phyloP scores from a whole-genome alignment of 2,888 invertebrate genomes.

The Plemyria rubiginata region DNA sequence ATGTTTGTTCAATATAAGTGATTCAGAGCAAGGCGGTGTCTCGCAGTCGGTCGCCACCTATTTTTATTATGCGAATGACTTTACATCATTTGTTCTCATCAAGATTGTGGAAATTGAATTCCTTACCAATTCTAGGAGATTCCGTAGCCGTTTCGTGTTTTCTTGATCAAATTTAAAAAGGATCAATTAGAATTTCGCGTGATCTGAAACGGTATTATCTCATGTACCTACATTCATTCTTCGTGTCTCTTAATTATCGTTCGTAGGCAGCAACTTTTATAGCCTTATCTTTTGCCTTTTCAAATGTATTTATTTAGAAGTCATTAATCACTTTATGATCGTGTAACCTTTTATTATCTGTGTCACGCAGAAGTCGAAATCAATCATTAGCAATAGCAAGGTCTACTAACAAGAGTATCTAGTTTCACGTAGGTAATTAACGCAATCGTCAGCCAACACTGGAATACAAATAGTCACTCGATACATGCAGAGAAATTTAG shows the following conservation, averaged over 20 bases:
- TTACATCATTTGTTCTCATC: slow-evolving; percentile 25
- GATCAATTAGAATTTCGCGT: neutral
- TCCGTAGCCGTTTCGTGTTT: neutral
- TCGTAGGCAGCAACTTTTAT: no score
- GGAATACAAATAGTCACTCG: slow-evolving; percentile 34
- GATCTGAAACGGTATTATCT: neutral
- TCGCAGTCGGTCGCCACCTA: slow-evolving; percentile 48
- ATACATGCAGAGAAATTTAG: slow-evolving; percentile 42
- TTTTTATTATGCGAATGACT: slow-evolving; percentile 58
- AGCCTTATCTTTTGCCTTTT: no score
- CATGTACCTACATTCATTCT: no score
- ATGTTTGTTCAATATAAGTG: slow-evolving; percentile 47
- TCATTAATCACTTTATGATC: neutral
- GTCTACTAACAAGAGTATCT: slow-evolving; percentile 23
- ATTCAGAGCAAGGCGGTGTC: slow-evolving; percentile 64
- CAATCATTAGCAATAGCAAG: slow-evolving; percentile 10
- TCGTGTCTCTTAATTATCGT: no score
- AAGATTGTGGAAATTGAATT: slow-evolving; percentile 18
- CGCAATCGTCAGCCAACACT: slow-evolving; percentile 27
- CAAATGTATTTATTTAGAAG: neutral
- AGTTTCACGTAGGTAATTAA: slow-evolving; percentile 36
- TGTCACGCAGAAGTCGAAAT: slow-evolving; percentile 21
- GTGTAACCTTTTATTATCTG: slow-evolving; percentile 31
- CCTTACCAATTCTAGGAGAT: neutral
- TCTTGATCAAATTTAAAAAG: neutral